These are phyloP conservation scores for Gyrodactylus bullatarudis DNA, from an alignment of 1,140 invertebrate species.

Conservation along the genomic window DNA sequence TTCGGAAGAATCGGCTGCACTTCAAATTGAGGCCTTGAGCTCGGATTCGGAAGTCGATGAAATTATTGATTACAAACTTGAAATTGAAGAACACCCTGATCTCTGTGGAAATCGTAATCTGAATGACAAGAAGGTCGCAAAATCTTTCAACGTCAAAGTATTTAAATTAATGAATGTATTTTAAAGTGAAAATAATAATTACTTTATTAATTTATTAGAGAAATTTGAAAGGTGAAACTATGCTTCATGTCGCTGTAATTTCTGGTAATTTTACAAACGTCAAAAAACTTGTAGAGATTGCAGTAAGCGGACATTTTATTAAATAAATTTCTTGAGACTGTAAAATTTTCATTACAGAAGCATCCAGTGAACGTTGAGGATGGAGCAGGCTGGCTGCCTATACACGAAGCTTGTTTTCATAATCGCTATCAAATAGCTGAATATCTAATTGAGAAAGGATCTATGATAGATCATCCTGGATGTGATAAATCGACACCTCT, in stretches of 20 bases:
- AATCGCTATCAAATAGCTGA: background rate
- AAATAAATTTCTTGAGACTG: background rate
- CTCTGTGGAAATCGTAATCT: background rate
- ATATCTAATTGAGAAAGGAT: background rate
- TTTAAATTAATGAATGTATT: background rate
- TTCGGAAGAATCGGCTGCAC: background rate
- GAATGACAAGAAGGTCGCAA: background rate
- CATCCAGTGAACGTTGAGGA: slow-evolving; percentile 2
- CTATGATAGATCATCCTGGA: background rate
- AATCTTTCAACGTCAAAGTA: background rate
- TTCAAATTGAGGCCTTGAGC: background rate
- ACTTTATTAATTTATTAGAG: too few relatives aligned
- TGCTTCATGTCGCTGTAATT: slow-evolving; percentile 2
- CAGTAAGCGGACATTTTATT: background rate
- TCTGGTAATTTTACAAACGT: background rate
- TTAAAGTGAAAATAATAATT: too few relatives aligned
- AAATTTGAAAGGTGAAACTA: background rate
- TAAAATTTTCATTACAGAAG: background rate
- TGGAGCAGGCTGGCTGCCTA: background rate
- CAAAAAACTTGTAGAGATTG: background rate
- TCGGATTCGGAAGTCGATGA: background rate
- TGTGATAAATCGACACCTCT: background rate
- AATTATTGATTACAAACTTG: background rate
- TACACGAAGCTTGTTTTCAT: background rate
- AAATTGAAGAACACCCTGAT: background rate